These are phyloP conservation scores for Dione vanillae DNA, from an alignment of 2,888 invertebrate species.

Conservation along the genomic window DNA sequence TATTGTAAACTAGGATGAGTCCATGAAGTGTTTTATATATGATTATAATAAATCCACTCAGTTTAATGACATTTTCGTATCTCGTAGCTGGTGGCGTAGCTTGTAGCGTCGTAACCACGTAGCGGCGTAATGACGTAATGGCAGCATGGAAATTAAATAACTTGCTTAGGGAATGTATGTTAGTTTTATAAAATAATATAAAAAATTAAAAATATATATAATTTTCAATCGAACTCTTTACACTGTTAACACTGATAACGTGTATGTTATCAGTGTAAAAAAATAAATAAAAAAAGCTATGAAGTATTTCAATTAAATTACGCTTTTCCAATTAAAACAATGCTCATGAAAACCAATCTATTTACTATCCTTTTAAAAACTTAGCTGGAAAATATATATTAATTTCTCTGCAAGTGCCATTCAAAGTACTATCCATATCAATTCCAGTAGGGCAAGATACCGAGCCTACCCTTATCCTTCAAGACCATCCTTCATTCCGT, in stretches of 20 bases:
- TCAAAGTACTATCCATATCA: slow-evolving; percentile 19
- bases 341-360: neutral
- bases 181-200: slow-evolving; percentile 32
- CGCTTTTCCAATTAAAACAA: neutral
- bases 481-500: slow-evolving; percentile 11
- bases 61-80: slow-evolving; percentile 42
- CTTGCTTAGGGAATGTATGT: slow-evolving; percentile 28
- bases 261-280: neutral
- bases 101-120: slow-evolving; percentile 27
- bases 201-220: too few species aligned
- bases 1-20: slow-evolving; percentile 22
- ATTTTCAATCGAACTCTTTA: too few species aligned
- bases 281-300: neutral
- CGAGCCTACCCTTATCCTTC: slow-evolving; percentile 3
- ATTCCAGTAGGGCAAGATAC: slow-evolving; percentile 6
- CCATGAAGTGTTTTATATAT: slow-evolving; percentile 34
- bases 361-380: neutral
- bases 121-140: slow-evolving; percentile 21
- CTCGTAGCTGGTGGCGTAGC: slow-evolving; percentile 31
- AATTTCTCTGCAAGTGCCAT: slow-evolving; percentile 26
- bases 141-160: slow-evolving; percentile 24
- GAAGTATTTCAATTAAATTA: neutral
- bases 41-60: slow-evolving; percentile 40
- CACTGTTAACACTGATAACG: too few species aligned
- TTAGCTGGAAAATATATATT: neutral